Base-by-base conservation (phyloP, 2,113 vertebrate genomes). In the Callospermophilus lateralis region DNA sequence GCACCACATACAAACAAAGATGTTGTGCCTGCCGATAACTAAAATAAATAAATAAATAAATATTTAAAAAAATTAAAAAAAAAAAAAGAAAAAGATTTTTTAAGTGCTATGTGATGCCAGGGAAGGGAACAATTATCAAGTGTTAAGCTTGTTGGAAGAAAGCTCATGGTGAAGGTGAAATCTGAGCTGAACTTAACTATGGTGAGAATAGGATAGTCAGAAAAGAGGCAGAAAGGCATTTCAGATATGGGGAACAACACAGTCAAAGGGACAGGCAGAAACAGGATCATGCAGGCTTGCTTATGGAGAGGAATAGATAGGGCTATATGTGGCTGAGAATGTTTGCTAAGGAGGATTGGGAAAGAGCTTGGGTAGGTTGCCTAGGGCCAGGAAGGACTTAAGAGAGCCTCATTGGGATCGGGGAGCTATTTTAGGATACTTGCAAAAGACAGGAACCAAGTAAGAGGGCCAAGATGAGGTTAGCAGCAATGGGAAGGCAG, bases 361-460 rank as follows among this genome's bases (percentile, higher is more conserved):
- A 96, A 96, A 77, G 28, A 90, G 83, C 67, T 74, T 24, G 42
- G 76, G 90, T 24, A 89, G 77, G 83, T 76, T 84, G 90, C 86
- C 86, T n/a, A 79, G 19, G 90, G 96, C 94, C 90, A 95, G 94
- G 90, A 95, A 93, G 90, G 94, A 88, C 65, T 90, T 68, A 88
- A 58, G 73, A 90, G 39, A 84, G 94, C 76, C 79, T 20, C 6
- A 0, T 6, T 83, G 70, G 73, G 78, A 83, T 80, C n/a, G 17
- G 24, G 73, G 65, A 51, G 90, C 93, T 96, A 97, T 97, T 96
- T 97, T 95, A 93, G 74, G 97, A 93, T 83, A 58, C 53, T 78
- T 94, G 93, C 48, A 92, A 92, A 94, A 96, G 79, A 68, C 87
- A 84, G 78, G 61, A 80, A 45, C 1, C 6, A 85, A 79, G 87